Conservation (phyloP, 2,888 invertebrate species). For the Sericinus montela region DNA sequence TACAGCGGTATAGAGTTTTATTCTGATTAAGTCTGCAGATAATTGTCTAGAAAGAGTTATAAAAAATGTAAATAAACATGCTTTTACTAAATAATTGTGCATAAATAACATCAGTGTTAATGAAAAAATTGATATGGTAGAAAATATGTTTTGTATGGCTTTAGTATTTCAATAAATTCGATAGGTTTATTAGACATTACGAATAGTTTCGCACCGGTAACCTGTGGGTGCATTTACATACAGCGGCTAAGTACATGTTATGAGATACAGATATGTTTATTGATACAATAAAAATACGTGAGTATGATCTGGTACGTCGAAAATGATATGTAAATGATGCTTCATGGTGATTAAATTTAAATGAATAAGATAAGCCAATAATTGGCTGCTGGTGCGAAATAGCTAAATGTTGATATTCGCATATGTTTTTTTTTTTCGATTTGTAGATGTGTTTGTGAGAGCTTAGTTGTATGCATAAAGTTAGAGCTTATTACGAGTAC, state of each 20-base stretch:
- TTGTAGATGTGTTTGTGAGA: too few relatives aligned
- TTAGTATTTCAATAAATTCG: slow-evolving; percentile 7
- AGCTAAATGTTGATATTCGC: too few relatives aligned
- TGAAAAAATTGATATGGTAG: neutral
- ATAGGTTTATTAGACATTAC: slow-evolving; percentile 12
- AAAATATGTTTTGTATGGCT: neutral
- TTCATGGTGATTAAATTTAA: slow-evolving; percentile 37
- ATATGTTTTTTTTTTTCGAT: too few relatives aligned
- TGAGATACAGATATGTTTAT: slow-evolving; percentile 11
- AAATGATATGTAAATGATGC: slow-evolving; percentile 22
- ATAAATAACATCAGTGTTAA: slow-evolving; percentile 5
- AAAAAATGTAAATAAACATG: neutral
- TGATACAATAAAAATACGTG: slow-evolving; percentile 10
- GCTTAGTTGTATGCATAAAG: too few relatives aligned
- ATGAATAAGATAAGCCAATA: slow-evolving; percentile 33
- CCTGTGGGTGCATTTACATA: slow-evolving; percentile 9
- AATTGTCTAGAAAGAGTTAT: too few relatives aligned
- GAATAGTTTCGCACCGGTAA: slow-evolving; percentile 2
- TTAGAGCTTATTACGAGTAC: too few relatives aligned
- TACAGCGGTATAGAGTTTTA: too few relatives aligned
- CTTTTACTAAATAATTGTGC: too few relatives aligned
- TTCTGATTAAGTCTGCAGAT: too few relatives aligned
- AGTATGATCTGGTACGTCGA: neutral
- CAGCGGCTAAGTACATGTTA: slow-evolving; percentile 13
- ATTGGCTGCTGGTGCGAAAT: neutral